Evolutionary conservation across 2,113 vertebrate species (phyloP), one percentile per base, ranked within the genome.

Genomic region (Empidonax alnorum): DNA sequence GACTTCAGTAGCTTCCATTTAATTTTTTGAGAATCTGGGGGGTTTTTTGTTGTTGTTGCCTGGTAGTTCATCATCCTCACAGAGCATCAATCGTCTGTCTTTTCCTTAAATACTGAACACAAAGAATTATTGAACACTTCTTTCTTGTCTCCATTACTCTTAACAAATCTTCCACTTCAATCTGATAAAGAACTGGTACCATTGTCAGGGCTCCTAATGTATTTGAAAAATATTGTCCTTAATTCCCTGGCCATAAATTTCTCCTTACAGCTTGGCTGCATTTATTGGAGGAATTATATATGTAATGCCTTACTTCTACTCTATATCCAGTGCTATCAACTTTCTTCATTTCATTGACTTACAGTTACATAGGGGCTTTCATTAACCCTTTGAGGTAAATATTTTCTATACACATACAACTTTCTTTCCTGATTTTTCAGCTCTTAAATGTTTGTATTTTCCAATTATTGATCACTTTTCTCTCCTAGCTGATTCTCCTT

Each of bases 231-330:
- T 71, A 94, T 42, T 76, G 75, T 81, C 61, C 72, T 93, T 92
- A 81, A 93, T 95, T 93, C 33, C 87, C 61, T 84, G 35, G 33
- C 47, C 19, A 67, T 92, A 89, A 92, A 95, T 94, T 94, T 95
- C 61, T 81, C 23, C 24, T 89, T 89, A 93, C 65, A 67, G 35
- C 15, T 77, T 86, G 68, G 35, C 50, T 92, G 67, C 52, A 25
- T 19, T 74, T 77, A 67, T 27, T 52, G 65, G 35, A 87, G 49
- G 39, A 89, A 87, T 89, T 86, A 81, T 69, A 77, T 80, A 59
- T 52, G 12, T 67, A 63, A 86, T 78, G 75, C 56, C 55, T 90
- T 77, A 77, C 12, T 80, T 81, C 86, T 73, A 62, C 31, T 92
- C 62, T 75, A 55, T 56, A 90, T 77, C 80, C 72, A 78, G 4